A percentile compares a stretch with the other conserved stretches of the same genome.
These are phyloP conservation scores for Thalassarche chlororhynchos DNA, from an alignment of 2,113 vertebrate genomes.

Conservation along the genomic window DNA sequence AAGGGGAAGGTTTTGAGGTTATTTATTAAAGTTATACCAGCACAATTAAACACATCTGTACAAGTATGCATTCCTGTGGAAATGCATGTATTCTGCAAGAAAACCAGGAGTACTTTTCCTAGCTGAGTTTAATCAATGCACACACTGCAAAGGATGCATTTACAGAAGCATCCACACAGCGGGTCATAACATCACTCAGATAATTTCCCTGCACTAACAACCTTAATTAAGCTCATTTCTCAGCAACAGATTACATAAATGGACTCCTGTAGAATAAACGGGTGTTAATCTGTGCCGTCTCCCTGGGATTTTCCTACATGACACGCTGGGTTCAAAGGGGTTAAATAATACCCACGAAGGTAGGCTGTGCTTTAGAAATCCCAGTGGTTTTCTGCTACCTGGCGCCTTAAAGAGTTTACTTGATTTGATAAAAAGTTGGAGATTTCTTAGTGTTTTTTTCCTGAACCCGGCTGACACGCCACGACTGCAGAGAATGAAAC, in stretches of 20 bases:
- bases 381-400: not conserved
- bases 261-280: not conserved
- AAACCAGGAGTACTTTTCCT: not conserved
- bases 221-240: conserved; percentile 8
- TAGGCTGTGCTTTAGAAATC: not conserved
- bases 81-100: not conserved
- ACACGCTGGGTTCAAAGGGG: not conserved
- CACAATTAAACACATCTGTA: not conserved
- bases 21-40: not conserved
- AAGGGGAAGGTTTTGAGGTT: not conserved
- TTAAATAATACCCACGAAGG: not conserved
- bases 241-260: not conserved
- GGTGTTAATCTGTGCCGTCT: not conserved
- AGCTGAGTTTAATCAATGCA: not conserved
- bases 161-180: not conserved
- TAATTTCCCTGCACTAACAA: not conserved
- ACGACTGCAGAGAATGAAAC: not conserved
- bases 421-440: not conserved
- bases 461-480: not conserved
- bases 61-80: not conserved
- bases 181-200: not conserved
- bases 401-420: not conserved
- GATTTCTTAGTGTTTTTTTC: not conserved
- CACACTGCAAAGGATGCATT: not conserved
- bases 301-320: not conserved